phyloP scores from a whole-genome alignment of 2,888 invertebrate genomes.

The Catocala fraxini region DNA sequence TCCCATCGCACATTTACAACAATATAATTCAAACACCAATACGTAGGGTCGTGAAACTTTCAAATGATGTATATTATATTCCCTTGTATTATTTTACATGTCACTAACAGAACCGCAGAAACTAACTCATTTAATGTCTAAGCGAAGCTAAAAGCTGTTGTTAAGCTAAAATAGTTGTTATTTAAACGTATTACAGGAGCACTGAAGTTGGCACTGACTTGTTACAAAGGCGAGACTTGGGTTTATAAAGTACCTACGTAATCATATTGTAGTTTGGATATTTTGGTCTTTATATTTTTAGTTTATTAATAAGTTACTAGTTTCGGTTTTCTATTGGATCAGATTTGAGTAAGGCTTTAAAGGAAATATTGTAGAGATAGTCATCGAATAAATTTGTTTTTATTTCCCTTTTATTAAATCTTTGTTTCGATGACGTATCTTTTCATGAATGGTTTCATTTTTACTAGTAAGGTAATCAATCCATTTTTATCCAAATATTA shows the following conservation, averaged over 20 bases:
- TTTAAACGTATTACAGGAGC: conserved; percentile 33
- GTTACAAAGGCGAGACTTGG: conserved; percentile 10
- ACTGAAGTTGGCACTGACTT: conserved; percentile 8
- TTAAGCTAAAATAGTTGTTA: conserved; percentile 53
- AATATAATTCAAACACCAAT: background rate
- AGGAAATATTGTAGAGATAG: too few species aligned
- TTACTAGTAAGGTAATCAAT: too few species aligned
- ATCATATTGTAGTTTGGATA: background rate
- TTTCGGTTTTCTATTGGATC: background rate
- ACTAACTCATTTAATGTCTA: conserved; percentile 51
- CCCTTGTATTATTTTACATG: conserved; percentile 21
- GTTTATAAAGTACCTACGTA: background rate
- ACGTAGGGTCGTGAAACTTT: background rate
- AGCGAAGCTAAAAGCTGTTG: conserved; percentile 51
- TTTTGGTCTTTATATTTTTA: background rate
- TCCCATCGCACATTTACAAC: too few species aligned
- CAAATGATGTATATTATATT: conserved; percentile 6
- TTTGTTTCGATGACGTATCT: too few species aligned
- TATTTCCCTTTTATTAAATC: too few species aligned
- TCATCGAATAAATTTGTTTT: too few species aligned
- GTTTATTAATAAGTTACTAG: background rate
- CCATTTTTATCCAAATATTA: too few species aligned
- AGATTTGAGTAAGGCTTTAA: too few species aligned
- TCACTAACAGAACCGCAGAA: conserved; percentile 32
- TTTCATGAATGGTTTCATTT: too few species aligned